Conservation (phyloP, 35 echinoderm and acorn worm species). For the Apostichopus californicus region DNA sequence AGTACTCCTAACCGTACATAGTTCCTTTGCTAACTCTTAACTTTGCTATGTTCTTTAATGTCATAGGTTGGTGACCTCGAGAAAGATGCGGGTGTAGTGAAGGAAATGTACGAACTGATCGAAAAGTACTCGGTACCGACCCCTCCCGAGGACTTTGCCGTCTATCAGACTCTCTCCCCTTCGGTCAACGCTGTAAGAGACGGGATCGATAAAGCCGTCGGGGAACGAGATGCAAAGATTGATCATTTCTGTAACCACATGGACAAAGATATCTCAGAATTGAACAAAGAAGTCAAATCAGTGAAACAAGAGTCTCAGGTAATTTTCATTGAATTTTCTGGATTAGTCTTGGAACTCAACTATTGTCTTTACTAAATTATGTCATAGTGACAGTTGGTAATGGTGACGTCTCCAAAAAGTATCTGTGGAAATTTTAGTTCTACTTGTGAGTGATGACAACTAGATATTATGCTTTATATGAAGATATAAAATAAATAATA, state of each 20-base stretch:
- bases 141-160: slow-evolving; percentile 97
- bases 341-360: too few species aligned
- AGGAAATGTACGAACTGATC: slow-evolving; percentile 97
- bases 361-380: too few species aligned
- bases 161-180: slow-evolving; percentile 90
- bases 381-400: too few species aligned
- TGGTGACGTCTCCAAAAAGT: too few species aligned
- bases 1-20: too few species aligned
- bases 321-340: too few species aligned
- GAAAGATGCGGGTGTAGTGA: slow-evolving; percentile 75
- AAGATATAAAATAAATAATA: too few species aligned
- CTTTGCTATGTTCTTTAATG: not conserved
- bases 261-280: slow-evolving; percentile 92
- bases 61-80: slow-evolving; percentile 82
- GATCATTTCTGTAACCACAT: slow-evolving; percentile 98
- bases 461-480: too few species aligned
- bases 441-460: too few species aligned
- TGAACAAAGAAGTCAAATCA: slow-evolving; percentile 91
- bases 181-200: slow-evolving; percentile 86
- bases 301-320: slow-evolving; percentile 99
- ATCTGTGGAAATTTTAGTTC: too few species aligned
- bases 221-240: slow-evolving; percentile 93
- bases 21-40: not conserved
- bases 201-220: slow-evolving; percentile 93
- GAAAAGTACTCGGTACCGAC: slow-evolving; percentile 92